Conservation (phyloP, 2,113 vertebrate species). For the rabbit (Oryctolagus cuniculus) region mOryCun1.1 NC_091432.1:146567501-146568000, state of each 20-base stretch:
- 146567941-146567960: conserved; percentile 4
- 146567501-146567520: conserved; percentile 93
- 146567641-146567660: not conserved
- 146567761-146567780: not conserved
- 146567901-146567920: not conserved
- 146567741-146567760: not conserved
- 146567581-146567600: not conserved
- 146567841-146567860: not conserved
- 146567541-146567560: conserved; percentile 99
- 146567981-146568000: too few species aligned
- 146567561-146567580: conserved; percentile 95
- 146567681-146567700: not conserved
- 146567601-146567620: not conserved
- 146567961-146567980: too few species aligned
- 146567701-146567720: not conserved
- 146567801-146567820: not conserved
- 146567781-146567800: not conserved
- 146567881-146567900: not conserved
- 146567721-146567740: not conserved
- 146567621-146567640: not conserved
- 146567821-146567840: rapidly evolving
- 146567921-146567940: not conserved
- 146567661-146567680: not conserved
- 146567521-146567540: conserved; percentile 93
- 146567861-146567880: not conserved